A percentile compares a stretch with the other conserved stretches of the same genome.
Conservation (phyloP, 1,140 invertebrate genomes). For the Drosophila sp. region DNA sequence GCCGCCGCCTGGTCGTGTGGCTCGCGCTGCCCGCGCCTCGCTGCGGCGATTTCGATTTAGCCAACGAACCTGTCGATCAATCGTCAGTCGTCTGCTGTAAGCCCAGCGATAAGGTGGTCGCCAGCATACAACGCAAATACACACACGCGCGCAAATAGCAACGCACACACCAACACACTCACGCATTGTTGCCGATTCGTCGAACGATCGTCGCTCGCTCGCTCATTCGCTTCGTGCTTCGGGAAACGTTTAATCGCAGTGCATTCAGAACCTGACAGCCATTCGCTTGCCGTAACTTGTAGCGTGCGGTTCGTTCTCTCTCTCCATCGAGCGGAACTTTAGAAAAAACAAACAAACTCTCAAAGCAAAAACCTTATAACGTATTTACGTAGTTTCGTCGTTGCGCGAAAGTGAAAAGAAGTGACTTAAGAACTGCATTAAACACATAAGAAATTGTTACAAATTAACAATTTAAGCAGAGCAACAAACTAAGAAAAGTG, state of each 20-base stretch:
- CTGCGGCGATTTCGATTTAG: slow-evolving; percentile 82
- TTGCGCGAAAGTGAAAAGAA: slow-evolving; percentile 71
- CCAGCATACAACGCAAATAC: slow-evolving; percentile 21
- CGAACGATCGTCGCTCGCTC: slow-evolving; percentile 44
- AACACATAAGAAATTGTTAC: slow-evolving; percentile 22
- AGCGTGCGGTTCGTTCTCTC: slow-evolving; percentile 68
- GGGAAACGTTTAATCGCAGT: slow-evolving; percentile 72
- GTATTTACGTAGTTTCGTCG: slow-evolving; percentile 61
- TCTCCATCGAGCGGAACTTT: slow-evolving; percentile 37
- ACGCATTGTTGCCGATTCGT: slow-evolving; percentile 23
- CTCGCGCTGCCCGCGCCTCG: slow-evolving; percentile 58
- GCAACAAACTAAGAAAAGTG: slow-evolving; percentile 30
- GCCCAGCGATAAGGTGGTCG: slow-evolving; percentile 79
- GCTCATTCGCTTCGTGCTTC: slow-evolving; percentile 43
- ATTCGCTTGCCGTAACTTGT: slow-evolving; percentile 71
- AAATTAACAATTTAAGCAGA: slow-evolving; percentile 15
- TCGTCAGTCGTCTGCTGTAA: slow-evolving; percentile 81
- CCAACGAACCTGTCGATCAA: slow-evolving; percentile 84
- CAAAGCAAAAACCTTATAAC: slow-evolving; percentile 25
- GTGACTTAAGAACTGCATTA: slow-evolving; percentile 46
- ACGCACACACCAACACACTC: slow-evolving; percentile 1
- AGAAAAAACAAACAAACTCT: slow-evolving; percentile 17
- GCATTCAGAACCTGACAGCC: slow-evolving; percentile 72
- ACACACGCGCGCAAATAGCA: slow-evolving; percentile 20
- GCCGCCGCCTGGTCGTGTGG: slow-evolving; percentile 77